A percentile compares a stretch with the other conserved stretches of the same genome.
These are phyloP conservation scores for Carassius carassius DNA, from an alignment of 2,113 vertebrate genomes.

Conservation along the genomic window DNA sequence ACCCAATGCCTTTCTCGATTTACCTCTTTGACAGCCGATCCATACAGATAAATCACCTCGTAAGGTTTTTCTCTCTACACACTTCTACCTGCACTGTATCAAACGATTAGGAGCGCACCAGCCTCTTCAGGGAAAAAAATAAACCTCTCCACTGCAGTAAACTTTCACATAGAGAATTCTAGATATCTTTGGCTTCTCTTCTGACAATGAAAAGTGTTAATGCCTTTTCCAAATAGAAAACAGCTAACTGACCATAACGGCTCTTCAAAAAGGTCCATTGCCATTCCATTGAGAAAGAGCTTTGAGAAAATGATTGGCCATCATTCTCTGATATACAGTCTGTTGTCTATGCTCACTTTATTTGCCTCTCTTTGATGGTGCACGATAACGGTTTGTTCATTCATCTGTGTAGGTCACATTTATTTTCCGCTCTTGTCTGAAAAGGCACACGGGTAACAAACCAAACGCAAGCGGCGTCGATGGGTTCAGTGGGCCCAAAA, in stretches of 20 bases:
- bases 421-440: slow-evolving; percentile 29
- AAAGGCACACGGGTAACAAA: slow-evolving; percentile 40
- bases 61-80: slow-evolving; percentile 41
- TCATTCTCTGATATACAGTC: slow-evolving; percentile 22
- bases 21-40: slow-evolving; percentile 59
- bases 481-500: neutral
- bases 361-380: slow-evolving; percentile 38
- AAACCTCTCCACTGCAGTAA: slow-evolving; percentile 32
- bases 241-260: neutral
- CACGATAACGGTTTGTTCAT: slow-evolving; percentile 29
- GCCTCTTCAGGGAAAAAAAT: slow-evolving; percentile 26
- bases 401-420: slow-evolving; percentile 50
- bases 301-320: slow-evolving; percentile 6
- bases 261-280: neutral
- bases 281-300: slow-evolving; percentile 4
- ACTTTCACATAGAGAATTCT: slow-evolving; percentile 39
- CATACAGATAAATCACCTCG: slow-evolving; percentile 61
- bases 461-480: neutral
- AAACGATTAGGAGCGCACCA: slow-evolving; percentile 24
- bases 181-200: neutral
- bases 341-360: neutral
- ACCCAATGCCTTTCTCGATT: slow-evolving; percentile 50
- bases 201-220: slow-evolving; percentile 6
- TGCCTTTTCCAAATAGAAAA: slow-evolving; percentile 20
- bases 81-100: slow-evolving; percentile 48